Percentiles rank a stretch among this genome's conserved stretches.
Conservation (phyloP, 2,888 invertebrate species). For the Chironomus riparius region DNA sequence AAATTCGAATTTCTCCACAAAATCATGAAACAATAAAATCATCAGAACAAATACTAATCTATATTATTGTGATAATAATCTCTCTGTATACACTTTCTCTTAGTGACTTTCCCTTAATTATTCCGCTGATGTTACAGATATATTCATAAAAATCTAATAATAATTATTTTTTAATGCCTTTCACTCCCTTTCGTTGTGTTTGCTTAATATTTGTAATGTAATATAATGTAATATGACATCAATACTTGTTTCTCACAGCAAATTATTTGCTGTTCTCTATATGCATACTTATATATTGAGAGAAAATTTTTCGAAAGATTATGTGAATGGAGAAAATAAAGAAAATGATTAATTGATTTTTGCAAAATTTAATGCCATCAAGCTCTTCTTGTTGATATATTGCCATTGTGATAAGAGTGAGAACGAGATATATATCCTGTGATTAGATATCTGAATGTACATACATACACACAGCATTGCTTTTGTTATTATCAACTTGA, state of each 20-base stretch:
- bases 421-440: background rate
- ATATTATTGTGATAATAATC: too few relatives aligned
- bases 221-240: background rate
- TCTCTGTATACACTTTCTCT: background rate
- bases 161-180: background rate
- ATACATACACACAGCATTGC: too few relatives aligned
- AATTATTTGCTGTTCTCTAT: too few relatives aligned
- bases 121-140: too few relatives aligned
- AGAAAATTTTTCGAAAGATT: too few relatives aligned
- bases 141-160: background rate
- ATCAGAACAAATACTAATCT: too few relatives aligned
- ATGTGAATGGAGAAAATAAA: background rate
- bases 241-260: background rate
- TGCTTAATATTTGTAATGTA: background rate
- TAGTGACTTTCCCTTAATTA: too few relatives aligned
- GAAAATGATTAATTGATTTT: slow-evolving; percentile 19
- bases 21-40: too few relatives aligned
- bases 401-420: background rate
- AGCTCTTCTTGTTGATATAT: background rate
- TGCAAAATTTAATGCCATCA: background rate
- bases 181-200: too few relatives aligned
- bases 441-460: background rate
- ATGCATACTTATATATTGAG: too few relatives aligned
- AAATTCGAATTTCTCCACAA: too few relatives aligned
- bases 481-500: too few relatives aligned